phyloP scores from a whole-genome alignment of 2,797 vertebrate species.

The Chelonia mydas region DNA sequence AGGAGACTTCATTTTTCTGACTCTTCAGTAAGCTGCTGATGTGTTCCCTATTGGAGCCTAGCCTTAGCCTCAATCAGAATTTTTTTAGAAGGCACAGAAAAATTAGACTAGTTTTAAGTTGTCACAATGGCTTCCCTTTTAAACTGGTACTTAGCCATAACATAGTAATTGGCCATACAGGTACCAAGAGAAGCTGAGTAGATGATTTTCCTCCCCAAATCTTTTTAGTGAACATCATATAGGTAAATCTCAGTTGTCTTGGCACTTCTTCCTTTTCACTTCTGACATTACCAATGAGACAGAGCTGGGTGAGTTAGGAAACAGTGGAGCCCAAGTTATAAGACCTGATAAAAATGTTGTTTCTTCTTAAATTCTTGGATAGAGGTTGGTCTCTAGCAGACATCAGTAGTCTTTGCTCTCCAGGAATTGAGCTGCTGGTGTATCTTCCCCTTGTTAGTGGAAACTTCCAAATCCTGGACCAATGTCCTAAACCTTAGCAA shows the following conservation, averaged over 20 bases:
- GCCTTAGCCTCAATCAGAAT: not conserved
- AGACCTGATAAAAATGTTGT: too few species aligned
- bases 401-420: not conserved
- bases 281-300: not conserved
- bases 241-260: not conserved
- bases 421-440: not conserved
- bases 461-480: not conserved
- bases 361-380: too few species aligned
- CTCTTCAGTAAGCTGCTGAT: not conserved
- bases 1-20: not conserved
- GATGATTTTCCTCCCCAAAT: not conserved
- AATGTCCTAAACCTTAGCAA: not conserved
- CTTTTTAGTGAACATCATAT: not conserved
- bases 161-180: not conserved
- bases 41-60: not conserved
- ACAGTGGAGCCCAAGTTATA: not conserved
- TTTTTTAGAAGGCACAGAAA: not conserved
- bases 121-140: not conserved
- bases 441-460: not conserved
- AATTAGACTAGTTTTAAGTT: not conserved
- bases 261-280: not conserved
- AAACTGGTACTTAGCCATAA: not conserved
- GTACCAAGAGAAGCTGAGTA: not conserved
- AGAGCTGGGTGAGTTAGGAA: not conserved
- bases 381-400: too few species aligned